These are phyloP conservation scores for Saturnia pavonia DNA, from an alignment of 2,888 invertebrate genomes.

Conservation along the genomic window DNA sequence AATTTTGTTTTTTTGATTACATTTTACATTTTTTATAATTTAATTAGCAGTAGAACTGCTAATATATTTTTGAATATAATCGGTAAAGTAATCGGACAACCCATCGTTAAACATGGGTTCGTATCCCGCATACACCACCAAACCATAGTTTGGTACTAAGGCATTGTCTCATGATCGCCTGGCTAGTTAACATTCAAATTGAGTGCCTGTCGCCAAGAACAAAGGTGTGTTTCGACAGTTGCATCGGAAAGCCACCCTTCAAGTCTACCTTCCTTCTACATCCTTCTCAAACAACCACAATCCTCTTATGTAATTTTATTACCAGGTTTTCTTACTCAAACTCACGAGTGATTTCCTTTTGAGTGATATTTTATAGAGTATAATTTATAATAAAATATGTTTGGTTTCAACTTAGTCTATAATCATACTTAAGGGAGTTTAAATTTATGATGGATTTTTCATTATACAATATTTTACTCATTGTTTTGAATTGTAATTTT, in stretches of 20 bases:
- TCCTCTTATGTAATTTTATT: not conserved
- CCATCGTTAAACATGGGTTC: too few species aligned
- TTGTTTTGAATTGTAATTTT: slow-evolving; percentile 31
- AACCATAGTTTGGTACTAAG: too few species aligned
- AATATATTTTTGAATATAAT: too few species aligned
- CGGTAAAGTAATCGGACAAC: too few species aligned
- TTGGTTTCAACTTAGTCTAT: not conserved
- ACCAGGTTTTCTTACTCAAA: not conserved
- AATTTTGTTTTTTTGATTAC: too few species aligned
- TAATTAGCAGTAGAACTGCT: too few species aligned
- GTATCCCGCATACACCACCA: too few species aligned
- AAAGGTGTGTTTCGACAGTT: not conserved
- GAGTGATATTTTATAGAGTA: not conserved
- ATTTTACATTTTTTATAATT: too few species aligned
- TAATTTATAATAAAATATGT: too few species aligned
- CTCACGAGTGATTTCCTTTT: not conserved
- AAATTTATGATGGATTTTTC: not conserved
- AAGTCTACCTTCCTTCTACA: too few species aligned
- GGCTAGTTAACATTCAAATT: too few species aligned
- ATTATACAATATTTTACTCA: not conserved
- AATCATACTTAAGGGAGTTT: not conserved
- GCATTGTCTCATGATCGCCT: too few species aligned
- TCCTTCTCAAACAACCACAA: not conserved
- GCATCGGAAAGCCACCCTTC: not conserved
- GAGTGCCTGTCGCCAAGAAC: not conserved